Evolutionary conservation across 1,140 invertebrate species (phyloP), one percentile per base, ranked within the genome.

Genomic region (Cecropterus lyciades): DNA sequence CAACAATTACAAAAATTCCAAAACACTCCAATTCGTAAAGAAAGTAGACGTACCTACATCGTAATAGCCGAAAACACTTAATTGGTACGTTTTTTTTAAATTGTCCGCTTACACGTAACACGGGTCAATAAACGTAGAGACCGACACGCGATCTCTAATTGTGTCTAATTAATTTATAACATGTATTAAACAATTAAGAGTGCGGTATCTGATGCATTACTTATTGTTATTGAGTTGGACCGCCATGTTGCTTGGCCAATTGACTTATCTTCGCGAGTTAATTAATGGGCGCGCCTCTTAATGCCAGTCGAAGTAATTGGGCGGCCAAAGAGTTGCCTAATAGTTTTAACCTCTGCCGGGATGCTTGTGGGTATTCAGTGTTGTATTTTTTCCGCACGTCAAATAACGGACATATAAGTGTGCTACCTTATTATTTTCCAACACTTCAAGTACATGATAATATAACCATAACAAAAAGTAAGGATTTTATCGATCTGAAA

Each of bases 121-220:
- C 72, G 71, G 77, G 77, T 80, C 82, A 84, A 80, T 85, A 81
- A 69, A 79, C 78, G 82, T 74, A 79, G 72, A 70, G 57, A 68
- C 68, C 60, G 72, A 81, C 89, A 90, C 87, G 86, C 89, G 75
- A 88, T 80, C 81, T 60, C 67, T 85, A 91, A 89, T 91, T 84
- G 85, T 83, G 65, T 82, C 83, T 89, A 89, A 91, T 91, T 91
- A 91, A 91, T 91, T 91, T 91, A 91, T 87, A 89, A 91, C 87
- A 89, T 84, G 85, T 84, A 89, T 91, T 91, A 91, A 90, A 91
- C 89, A 91, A 91, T 91, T 91, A 91, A 82, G 79, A 75, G 73
- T 77, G 73, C 76, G 75, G 77, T 89, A 91, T 91, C 89, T 77
- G 88, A 87, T 84, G 79, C 87, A 89, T 86, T 85, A 73, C 53